Evolutionary conservation across 2,888 invertebrate species (phyloP), one percentile per base, ranked within the genome.

Genomic region (Pseudococcus longispinus): DNA sequence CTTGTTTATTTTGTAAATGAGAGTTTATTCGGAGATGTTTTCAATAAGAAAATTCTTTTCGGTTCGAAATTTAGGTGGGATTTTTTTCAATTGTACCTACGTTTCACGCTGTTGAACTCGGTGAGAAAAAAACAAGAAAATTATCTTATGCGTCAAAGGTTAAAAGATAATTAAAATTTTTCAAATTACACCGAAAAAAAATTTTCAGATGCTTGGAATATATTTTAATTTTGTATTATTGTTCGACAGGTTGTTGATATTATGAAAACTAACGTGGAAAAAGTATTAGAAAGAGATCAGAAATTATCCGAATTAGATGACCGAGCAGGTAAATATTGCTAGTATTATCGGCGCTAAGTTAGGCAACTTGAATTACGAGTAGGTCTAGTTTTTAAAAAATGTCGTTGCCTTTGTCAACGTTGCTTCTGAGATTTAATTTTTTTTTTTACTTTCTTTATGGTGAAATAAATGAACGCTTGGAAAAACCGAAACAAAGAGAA

Each of bases 251-350:
- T 97, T 88, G 96, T 97, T 88, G 96, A 95, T 89, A 98, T 98
- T 89, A 98, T 98, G 98, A 95, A 96, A 91, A 94, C 96, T 87
- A 98, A 98, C 91, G 98, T 98, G 84, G 98, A 98, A 90, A 98
- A 98, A 91, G 98, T 98, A 26, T 92, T 98, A 89, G 98, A 98
- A 91, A 93, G 98, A 90, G 98, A 98, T 93, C 96, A 96, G 90
- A 98, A 98, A 91, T 92, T 98, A 89, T 97, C 97, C 51, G 98
- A 98, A 92, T 92, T 98, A 88, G 98, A 98, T 90, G 96, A 97
- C 91, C 93, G 98, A 92, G 98, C 98, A 90, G 86, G 86, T 86
- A 86, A 85, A 51, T 51, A 42, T 42, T 13, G 23, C n/a, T 8
- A 15, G n/a, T 13, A 77, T 15, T 77, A n/a, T 20, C 18, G 29